These are phyloP conservation scores for Macrosiphum euphorbiae DNA, from an alignment of 2,888 invertebrate species.

Conservation along the genomic window DNA sequence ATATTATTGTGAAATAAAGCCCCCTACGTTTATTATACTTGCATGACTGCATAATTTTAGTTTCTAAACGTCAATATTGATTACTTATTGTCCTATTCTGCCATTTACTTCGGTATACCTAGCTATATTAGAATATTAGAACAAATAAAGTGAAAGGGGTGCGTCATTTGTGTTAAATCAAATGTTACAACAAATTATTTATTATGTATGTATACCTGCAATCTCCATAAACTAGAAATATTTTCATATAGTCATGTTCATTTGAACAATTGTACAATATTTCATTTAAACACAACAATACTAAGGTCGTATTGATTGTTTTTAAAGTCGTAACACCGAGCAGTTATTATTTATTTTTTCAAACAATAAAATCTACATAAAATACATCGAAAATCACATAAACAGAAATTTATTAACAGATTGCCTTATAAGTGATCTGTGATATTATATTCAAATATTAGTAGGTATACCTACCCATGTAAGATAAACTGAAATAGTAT, in stretches of 20 bases:
- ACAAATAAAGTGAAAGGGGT: constrained; percentile 27
- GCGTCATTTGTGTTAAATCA: constrained; percentile 23
- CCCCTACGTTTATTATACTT: background rate
- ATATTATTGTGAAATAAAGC: background rate
- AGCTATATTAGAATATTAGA: background rate
- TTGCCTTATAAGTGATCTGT: background rate
- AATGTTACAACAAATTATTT: constrained; percentile 25
- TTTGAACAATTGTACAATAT: background rate
- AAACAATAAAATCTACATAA: background rate
- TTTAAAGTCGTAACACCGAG: background rate
- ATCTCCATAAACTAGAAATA: background rate
- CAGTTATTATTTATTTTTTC: background rate
- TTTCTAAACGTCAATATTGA: constrained; percentile 31
- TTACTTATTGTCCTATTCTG: constrained; percentile 16
- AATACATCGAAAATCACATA: background rate
- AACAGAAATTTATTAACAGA: background rate
- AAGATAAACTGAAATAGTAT: background rate
- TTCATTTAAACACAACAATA: background rate
- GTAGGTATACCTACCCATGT: background rate
- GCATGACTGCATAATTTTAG: background rate
- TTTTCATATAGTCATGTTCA: background rate
- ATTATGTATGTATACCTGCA: background rate
- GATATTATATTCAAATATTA: background rate
- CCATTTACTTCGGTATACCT: background rate
- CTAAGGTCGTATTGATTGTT: background rate